Conservation (phyloP, 2,888 invertebrate genomes). For the Platycnemis pennipes region DNA sequence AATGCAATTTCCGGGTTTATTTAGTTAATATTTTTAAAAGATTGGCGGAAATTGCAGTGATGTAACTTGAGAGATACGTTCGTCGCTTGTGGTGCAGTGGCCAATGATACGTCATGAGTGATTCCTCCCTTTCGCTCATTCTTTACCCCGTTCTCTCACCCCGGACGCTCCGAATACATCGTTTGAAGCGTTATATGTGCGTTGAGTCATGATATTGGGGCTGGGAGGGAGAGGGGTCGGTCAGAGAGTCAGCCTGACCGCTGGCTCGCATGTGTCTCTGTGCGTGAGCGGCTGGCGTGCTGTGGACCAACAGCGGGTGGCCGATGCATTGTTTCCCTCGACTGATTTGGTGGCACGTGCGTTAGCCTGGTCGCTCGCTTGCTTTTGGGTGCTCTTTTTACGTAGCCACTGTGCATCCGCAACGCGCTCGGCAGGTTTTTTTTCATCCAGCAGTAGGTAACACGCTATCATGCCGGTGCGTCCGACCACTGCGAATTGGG, state of each 20-base stretch:
- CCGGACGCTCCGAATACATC: constrained; percentile 71
- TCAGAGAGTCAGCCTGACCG: background rate
- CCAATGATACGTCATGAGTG: background rate
- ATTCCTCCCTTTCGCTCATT: background rate
- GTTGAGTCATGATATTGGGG: constrained; percentile 71
- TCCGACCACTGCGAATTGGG: background rate
- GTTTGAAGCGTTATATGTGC: constrained; percentile 72
- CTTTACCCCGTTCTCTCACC: constrained; percentile 66
- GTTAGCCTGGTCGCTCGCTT: background rate
- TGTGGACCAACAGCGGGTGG: background rate
- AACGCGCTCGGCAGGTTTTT: background rate
- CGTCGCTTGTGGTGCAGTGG: too few relatives aligned
- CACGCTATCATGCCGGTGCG: background rate
- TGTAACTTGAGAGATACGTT: too few relatives aligned
- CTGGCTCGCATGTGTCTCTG: constrained; percentile 14
- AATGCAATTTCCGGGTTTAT: too few relatives aligned
- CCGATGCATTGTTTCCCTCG: background rate
- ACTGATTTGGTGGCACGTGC: background rate
- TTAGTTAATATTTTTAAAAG: too few relatives aligned
- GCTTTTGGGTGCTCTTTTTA: background rate
- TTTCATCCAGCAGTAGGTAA: background rate
- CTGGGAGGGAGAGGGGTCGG: constrained; percentile 49
- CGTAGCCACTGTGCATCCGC: background rate
- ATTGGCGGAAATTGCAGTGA: too few relatives aligned
- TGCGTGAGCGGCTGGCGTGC: constrained; percentile 13